A percentile compares a stretch with the other conserved stretches of the same genome.
These are phyloP conservation scores for Acrocephalus arundinaceus DNA, from an alignment of 2,113 vertebrate species.

Conservation along the genomic window DNA sequence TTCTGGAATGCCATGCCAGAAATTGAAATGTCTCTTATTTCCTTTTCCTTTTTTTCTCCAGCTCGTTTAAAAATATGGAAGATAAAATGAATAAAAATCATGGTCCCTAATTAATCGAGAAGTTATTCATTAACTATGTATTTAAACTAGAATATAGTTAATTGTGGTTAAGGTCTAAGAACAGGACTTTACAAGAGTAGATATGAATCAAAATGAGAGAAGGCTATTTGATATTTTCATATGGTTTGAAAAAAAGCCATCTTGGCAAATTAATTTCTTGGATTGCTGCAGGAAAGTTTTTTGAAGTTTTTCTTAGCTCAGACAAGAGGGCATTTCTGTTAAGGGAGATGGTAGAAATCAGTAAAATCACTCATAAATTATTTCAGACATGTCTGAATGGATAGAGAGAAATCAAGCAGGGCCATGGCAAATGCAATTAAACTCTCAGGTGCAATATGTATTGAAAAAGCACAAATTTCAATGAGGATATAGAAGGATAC, in stretches of 20 bases:
- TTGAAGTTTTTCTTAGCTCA: not conserved
- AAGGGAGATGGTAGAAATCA: not conserved
- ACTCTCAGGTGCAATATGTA: not conserved
- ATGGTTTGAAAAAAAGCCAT: not conserved
- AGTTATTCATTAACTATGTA: not conserved
- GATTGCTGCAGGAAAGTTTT: not conserved
- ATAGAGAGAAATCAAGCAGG: not conserved
- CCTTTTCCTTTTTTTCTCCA: not conserved
- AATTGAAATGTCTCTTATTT: accelerated
- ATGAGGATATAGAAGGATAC: not conserved
- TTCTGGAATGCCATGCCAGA: not conserved
- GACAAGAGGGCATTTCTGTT: not conserved
- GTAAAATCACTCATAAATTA: not conserved
- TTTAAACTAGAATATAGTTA: not conserved
- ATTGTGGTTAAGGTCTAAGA: not conserved
- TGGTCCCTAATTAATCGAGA: not conserved
- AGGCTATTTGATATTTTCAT: not conserved
- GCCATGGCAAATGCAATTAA: not conserved
- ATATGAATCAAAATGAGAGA: not conserved
- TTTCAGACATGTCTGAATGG: not conserved
- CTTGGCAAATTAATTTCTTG: not conserved
- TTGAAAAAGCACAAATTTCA: not conserved
- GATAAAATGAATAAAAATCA: not conserved
- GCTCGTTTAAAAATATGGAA: not conserved
- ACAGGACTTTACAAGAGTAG: not conserved